These are phyloP conservation scores for Gambelia wislizenii DNA, from an alignment of 2,797 vertebrate genomes.

Conservation along the genomic window DNA sequence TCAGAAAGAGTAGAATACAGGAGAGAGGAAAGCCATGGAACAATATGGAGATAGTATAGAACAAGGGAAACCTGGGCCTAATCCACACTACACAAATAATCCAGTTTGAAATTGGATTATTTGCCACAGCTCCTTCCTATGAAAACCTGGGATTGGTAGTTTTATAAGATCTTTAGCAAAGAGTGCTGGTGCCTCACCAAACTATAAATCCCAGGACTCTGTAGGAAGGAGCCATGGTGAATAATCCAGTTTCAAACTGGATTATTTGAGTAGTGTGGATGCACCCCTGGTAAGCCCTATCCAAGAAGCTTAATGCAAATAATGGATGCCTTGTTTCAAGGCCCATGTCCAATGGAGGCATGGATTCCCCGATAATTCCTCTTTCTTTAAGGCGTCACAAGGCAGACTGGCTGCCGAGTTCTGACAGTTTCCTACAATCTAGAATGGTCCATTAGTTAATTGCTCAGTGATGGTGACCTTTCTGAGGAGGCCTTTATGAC, in stretches of 20 bases:
- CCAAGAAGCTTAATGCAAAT: not conserved
- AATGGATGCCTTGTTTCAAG: conserved; percentile 18
- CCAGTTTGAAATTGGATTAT: no score
- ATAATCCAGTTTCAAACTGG: no score
- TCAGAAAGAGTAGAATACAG: not conserved
- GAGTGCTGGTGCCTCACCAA: no score
- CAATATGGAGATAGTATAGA: not conserved
- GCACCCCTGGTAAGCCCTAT: not conserved
- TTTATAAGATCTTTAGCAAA: no score
- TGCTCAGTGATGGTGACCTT: conserved; percentile 64
- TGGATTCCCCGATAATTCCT: conserved; percentile 53
- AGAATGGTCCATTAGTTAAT: conserved; percentile 77
- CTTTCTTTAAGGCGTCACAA: conserved; percentile 55
- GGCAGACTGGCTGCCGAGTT: conserved; percentile 37
- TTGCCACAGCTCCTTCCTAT: no score
- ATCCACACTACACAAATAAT: no score
- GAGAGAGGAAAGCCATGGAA: no score
- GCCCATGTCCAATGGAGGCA: conserved; percentile 41
- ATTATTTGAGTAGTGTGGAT: no score
- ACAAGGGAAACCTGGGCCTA: not conserved
- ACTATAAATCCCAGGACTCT: no score
- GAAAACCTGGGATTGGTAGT: no score
- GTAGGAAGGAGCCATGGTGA: no score
- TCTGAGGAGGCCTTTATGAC: conserved; percentile 49
- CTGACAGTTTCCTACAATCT: conserved; percentile 59